These are phyloP conservation scores for Branchipolynoe longqiensis DNA, from an alignment of 2,888 invertebrate species.

Conservation along the genomic window DNA sequence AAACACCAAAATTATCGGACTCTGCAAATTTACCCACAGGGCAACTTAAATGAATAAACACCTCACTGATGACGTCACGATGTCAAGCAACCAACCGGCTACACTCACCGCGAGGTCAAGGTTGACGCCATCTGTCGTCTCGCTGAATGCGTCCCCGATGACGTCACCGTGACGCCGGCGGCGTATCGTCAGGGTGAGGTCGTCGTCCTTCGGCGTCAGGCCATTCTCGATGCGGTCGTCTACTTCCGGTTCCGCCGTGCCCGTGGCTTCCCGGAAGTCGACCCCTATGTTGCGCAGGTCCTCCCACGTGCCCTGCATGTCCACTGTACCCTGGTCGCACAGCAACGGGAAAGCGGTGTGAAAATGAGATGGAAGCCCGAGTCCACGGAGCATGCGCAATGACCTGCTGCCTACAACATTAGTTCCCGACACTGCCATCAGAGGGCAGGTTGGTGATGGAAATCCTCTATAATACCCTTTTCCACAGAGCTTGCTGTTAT, in stretches of 20 bases:
- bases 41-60: too few relatives aligned
- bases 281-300: slow-evolving; percentile 68
- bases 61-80: too few relatives aligned
- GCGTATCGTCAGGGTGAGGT: slow-evolving; percentile 67
- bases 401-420: too few relatives aligned
- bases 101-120: slow-evolving; percentile 41
- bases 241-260: slow-evolving; percentile 3
- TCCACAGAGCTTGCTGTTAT: too few relatives aligned
- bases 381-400: too few relatives aligned
- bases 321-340: slow-evolving; percentile 67
- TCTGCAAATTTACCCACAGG: too few relatives aligned
- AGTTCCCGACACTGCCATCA: too few relatives aligned
- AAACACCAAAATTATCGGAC: too few relatives aligned
- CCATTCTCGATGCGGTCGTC: slow-evolving; percentile 31
- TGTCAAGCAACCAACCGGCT: too few relatives aligned
- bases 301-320: slow-evolving; percentile 67
- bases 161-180: slow-evolving; percentile 62
- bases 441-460: too few relatives aligned
- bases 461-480: too few relatives aligned
- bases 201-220: slow-evolving; percentile 1
- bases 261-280: slow-evolving; percentile 64
- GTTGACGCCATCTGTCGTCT: slow-evolving; percentile 48
- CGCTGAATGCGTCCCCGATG: slow-evolving; percentile 65
- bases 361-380: too few relatives aligned
- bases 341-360: neutral